Base-by-base conservation (phyloP, 1,140 invertebrate species). In the Cotesia typhae region DNA sequence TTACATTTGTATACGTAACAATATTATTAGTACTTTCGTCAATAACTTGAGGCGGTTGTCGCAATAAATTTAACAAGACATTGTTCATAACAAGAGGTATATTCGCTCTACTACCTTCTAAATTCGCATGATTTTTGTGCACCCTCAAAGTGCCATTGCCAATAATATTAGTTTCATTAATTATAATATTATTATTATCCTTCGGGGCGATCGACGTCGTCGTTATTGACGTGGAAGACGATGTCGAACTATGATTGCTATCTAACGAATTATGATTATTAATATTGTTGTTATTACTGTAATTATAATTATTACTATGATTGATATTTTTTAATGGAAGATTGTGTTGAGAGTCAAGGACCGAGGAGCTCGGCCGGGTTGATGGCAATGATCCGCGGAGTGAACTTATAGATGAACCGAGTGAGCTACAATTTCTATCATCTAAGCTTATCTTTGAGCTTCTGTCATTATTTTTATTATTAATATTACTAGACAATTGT, bases 71-170 rank as follows among this genome's bases (percentile, higher is more conserved):
- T 28, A 84, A 77, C 17, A 86, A 72, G 0, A 81, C 79, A 72
- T 79, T 84, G 59, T 85, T 86, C 74, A 86, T 85, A 47, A 84
- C 82, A 37, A 87, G 75, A 9, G 85, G 85, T 71, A 86, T 86
- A 71, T 87, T 86, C 0, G 85, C 81, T 73, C 80, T 84, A 6
- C 79, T 80, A 55, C 76, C 83, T 72, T 85, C 84, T 10, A 86
- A 70, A 59, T 70, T 83, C 0, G 79, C 77, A 41, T 83, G 80
- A 37, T 74, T 80, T 59, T 81, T 84, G n/a, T 81, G 77, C 17
- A 82, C 60, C 63, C 83, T 85, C 7, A 80, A 71, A 71, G 61
- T 77, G 65, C 55, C 37, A 67, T 74, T 73, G 14, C 67, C 63
- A 4, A 51, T 63, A 9, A 63, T 61, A 60, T 12, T 61, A 9